Evolutionary conservation across 2,797 vertebrate genomes (phyloP).

Genomic region (Hozukius guyotensis): DNA sequence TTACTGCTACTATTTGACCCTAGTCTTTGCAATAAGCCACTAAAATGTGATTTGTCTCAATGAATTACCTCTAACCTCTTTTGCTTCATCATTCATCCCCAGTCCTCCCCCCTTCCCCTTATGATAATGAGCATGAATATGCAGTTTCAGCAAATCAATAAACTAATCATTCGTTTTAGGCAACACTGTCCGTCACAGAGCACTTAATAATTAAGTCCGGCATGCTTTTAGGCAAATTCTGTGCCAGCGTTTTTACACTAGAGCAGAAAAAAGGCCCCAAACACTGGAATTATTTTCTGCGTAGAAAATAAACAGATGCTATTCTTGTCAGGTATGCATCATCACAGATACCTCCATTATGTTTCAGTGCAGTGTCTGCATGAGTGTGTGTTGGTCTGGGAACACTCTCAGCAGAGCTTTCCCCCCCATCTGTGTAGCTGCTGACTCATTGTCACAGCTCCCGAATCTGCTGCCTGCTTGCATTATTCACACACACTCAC

Average conservation of each 20-base stretch:
- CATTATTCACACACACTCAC: conserved; percentile 81
- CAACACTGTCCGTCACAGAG: conserved; percentile 37
- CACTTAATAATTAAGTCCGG: conserved; percentile 27
- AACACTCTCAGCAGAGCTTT: conserved; percentile 52
- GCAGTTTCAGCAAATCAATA: conserved; percentile 63
- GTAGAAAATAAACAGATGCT: conserved; percentile 49
- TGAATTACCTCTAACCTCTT: conserved; percentile 7
- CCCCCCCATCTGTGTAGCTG: conserved; percentile 64
- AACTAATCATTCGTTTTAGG: conserved; percentile 33
- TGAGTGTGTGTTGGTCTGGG: conserved; percentile 49
- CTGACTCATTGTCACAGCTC: conserved; percentile 84
- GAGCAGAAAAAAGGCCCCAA: neutral
- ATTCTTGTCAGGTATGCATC: conserved; percentile 58
- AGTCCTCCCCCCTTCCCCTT: neutral
- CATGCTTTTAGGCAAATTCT: conserved; percentile 19
- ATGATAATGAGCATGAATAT: conserved; percentile 60
- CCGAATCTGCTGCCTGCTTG: conserved; percentile 81
- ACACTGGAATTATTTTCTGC: conserved; percentile 18
- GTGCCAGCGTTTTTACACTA: neutral
- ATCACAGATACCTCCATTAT: conserved; percentile 44
- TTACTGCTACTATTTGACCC: neutral
- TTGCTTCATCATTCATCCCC: conserved; percentile 38
- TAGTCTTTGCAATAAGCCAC: neutral
- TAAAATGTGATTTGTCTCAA: neutral
- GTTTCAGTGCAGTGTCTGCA: conserved; percentile 39